Base-by-base conservation (phyloP, 1,140 invertebrate genomes). In the Nylanderia fulva region DNA sequence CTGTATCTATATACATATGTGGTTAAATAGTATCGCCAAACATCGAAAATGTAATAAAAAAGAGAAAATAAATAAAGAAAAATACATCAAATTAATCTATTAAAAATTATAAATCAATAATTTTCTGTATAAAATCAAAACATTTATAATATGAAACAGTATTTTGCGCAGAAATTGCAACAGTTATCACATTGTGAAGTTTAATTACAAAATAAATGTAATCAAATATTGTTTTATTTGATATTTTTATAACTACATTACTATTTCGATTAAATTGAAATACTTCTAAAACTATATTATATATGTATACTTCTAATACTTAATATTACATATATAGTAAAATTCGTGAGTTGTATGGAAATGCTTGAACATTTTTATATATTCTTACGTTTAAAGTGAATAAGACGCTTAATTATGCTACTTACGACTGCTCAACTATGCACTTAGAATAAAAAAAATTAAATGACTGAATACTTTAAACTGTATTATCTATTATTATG, bases 361-460 rank as follows among this genome's bases (percentile, higher is more conserved):
- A 6, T 39, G 29, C 33, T 69, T 69, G 71, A 56, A 56, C 9
- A 2, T 29, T 56, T 71, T 33, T 27, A 6, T 11, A 39, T 66
- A 24, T 29, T 0, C n/a, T n/a, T 39, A 39, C 24, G 33, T 79
- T n/a, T 15, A 36, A 66, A 4, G 1, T 13, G 0, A 2, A 69
- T 7, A 80, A 39, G 9, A 56, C 15, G 21, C 6, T 80, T 80
- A 80, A 80, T 80, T 80, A 80, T 58, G 11, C 36, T 42, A 80
- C 24, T 69, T 68, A 68, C 8, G 33, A 54, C 13, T 33, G 5
- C 33, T 56, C 27, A 69, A 71, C 18, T 36, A 21, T 7, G n/a
- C 24, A 63, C 29, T 52, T 1, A 0, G 9, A 79, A 29, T 5
- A 0, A 2, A 79, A 79, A 66, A 29, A 68, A 33, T 36, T 54